These are phyloP conservation scores for Meloe dianella DNA, from an alignment of 2,888 invertebrate genomes.

Conservation along the genomic window DNA sequence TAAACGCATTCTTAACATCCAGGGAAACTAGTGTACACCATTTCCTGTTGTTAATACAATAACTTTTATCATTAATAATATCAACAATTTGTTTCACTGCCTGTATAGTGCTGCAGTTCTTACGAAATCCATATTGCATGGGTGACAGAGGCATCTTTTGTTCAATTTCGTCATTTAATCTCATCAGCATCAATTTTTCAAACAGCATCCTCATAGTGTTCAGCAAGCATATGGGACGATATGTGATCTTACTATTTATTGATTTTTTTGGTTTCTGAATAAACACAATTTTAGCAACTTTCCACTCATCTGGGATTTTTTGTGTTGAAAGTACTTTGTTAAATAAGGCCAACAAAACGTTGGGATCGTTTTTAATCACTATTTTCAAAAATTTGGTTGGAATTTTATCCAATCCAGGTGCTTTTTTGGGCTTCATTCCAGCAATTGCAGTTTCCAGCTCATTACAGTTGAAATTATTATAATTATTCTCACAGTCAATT, in stretches of 20 bases:
- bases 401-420: slow-evolving; percentile 14
- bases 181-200: no score
- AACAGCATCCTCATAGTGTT: no score
- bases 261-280: slow-evolving; percentile 18
- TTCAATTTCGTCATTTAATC: no score
- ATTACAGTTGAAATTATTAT: slow-evolving; percentile 14
- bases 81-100: no score
- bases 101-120: no score
- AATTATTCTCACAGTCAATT: slow-evolving; percentile 3
- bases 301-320: slow-evolving; percentile 18
- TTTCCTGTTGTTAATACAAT: background rate
- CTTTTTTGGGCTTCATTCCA: slow-evolving; percentile 13
- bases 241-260: background rate
- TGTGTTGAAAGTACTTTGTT: slow-evolving; percentile 13
- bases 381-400: slow-evolving; percentile 15
- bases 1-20: slow-evolving; percentile 16
- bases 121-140: no score
- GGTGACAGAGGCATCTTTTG: no score
- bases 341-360: slow-evolving; percentile 16
- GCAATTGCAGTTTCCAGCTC: slow-evolving; percentile 15
- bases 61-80: no score
- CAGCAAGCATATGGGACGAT: no score
- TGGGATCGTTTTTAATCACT: background rate
- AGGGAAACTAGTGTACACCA: background rate
- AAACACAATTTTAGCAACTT: slow-evolving; percentile 18